Evolutionary conservation across 2,888 invertebrate genomes (phyloP).

Genomic region (Cheilosia variabilis): DNA sequence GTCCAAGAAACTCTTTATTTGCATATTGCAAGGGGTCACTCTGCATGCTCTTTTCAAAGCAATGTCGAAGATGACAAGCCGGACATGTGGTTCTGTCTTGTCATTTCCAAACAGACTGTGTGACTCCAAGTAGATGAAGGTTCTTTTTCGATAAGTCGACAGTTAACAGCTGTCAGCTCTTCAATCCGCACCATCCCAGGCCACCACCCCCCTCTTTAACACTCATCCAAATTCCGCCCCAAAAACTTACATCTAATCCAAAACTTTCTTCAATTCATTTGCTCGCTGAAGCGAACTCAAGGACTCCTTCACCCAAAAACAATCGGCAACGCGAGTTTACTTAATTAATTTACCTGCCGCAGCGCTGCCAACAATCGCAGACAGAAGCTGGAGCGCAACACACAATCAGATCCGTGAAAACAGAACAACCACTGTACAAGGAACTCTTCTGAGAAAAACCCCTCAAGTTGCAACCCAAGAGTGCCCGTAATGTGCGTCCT

Average conservation of each 20-base stretch:
- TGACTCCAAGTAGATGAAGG: too few species aligned
- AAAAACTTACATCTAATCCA: constrained; percentile 28
- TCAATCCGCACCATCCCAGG: too few species aligned
- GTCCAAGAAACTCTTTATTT: too few species aligned
- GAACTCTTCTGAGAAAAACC: constrained; percentile 41
- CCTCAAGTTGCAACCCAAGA: constrained; percentile 34
- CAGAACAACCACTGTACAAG: neutral
- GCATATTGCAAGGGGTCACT: too few species aligned
- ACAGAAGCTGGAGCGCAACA: constrained; percentile 23
- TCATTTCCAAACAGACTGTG: too few species aligned
- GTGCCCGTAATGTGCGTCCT: constrained; percentile 17
- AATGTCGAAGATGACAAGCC: too few species aligned
- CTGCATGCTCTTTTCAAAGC: too few species aligned
- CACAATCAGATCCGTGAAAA: constrained; percentile 35
- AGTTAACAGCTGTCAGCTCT: too few species aligned
- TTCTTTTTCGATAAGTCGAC: too few species aligned
- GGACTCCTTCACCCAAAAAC: constrained; percentile 31
- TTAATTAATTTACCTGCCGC: constrained; percentile 74
- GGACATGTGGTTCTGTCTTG: too few species aligned
- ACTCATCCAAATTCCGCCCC: neutral
- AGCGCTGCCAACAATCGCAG: constrained; percentile 46
- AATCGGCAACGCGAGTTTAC: constrained; percentile 66
- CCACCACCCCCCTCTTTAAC: neutral
- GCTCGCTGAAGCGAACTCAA: constrained; percentile 5
- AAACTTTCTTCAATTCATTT: constrained; percentile 22